Percentiles rank a stretch among this genome's conserved stretches.
phyloP scores from a whole-genome alignment of 1,140 invertebrate genomes.

The Oscheius sp. region DNA sequence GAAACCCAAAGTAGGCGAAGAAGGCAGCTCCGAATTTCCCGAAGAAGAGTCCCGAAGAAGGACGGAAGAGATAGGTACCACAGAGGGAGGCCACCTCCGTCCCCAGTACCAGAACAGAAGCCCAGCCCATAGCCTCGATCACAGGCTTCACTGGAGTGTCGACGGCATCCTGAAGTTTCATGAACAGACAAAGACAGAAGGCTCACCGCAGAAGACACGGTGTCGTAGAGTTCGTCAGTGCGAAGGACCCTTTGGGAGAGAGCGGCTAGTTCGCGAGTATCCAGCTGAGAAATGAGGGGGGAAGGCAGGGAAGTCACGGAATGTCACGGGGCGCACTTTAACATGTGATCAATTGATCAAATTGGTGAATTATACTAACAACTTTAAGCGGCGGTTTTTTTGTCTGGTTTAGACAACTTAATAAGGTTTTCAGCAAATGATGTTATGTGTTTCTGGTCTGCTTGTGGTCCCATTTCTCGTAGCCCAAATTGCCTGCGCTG shows the following conservation, averaged over 20 bases:
- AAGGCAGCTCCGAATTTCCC: not conserved
- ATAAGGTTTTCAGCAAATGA: conserved; percentile 41
- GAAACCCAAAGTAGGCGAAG: not conserved
- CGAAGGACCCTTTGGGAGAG: not conserved
- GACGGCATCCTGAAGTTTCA: not conserved
- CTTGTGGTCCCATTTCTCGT: conserved; percentile 40
- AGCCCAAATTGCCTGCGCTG: conserved; percentile 34
- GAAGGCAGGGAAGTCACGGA: too few relatives aligned
- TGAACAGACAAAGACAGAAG: too few relatives aligned
- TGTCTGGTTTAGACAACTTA: too few relatives aligned
- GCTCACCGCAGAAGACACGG: too few relatives aligned
- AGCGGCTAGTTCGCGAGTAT: not conserved
- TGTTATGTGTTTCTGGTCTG: conserved; percentile 38
- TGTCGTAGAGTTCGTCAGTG: not conserved
- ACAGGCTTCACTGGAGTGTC: not conserved
- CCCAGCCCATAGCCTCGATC: not conserved
- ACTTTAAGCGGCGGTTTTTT: too few relatives aligned
- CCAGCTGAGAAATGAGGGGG: too few relatives aligned
- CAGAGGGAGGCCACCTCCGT: not conserved
- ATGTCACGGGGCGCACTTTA: too few relatives aligned
- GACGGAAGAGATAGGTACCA: not conserved
- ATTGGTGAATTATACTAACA: too few relatives aligned
- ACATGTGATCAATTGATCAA: too few relatives aligned
- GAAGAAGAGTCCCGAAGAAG: not conserved
- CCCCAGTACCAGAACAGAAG: not conserved